Percentiles rank a stretch among this genome's conserved stretches.
These are phyloP conservation scores for Myrmecophaga tridactyla DNA, from an alignment of 2,113 vertebrate species.

Conservation along the genomic window DNA sequence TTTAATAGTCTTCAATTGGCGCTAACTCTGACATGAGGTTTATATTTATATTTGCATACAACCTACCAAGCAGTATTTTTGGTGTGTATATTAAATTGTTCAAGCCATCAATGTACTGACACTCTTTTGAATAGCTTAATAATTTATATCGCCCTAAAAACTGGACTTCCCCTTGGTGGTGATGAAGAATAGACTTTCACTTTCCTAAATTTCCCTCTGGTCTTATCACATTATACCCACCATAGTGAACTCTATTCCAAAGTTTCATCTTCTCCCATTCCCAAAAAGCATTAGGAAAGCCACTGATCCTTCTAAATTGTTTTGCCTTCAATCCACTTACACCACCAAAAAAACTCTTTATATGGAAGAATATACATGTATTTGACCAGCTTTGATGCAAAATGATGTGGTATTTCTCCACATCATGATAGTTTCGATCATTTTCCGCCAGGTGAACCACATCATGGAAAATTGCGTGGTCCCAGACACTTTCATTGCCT, in stretches of 20 bases:
- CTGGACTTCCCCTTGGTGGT: constrained; percentile 89
- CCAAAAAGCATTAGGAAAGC: constrained; percentile 90
- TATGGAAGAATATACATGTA: constrained; percentile 91
- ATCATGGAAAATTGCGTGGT: constrained; percentile 93
- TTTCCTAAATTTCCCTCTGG: constrained; percentile 88
- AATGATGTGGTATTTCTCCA: constrained; percentile 89
- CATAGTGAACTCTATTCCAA: constrained; percentile 89
- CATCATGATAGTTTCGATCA: constrained; percentile 89
- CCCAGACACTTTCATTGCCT: constrained; percentile 90
- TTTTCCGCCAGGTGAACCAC: constrained; percentile 89
- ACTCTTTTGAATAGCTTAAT: constrained; percentile 94
- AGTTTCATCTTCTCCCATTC: constrained; percentile 90
- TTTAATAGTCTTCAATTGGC: constrained; percentile 93
- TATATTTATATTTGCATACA: constrained; percentile 97
- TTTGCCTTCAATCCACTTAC: constrained; percentile 88
- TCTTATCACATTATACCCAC: constrained; percentile 87
- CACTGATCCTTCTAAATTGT: constrained; percentile 88
- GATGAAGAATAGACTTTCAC: constrained; percentile 89
- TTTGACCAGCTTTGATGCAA: constrained; percentile 88
- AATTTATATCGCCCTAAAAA: constrained; percentile 92
- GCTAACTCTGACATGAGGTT: constrained; percentile 95
- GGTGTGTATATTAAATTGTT: constrained; percentile 96
- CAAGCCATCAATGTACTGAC: constrained; percentile 95
- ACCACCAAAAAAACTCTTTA: constrained; percentile 90
- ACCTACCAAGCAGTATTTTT: constrained; percentile 88